Base-by-base conservation (phyloP, 2,113 vertebrate species). In the Takifugu bimaculatus region DNA sequence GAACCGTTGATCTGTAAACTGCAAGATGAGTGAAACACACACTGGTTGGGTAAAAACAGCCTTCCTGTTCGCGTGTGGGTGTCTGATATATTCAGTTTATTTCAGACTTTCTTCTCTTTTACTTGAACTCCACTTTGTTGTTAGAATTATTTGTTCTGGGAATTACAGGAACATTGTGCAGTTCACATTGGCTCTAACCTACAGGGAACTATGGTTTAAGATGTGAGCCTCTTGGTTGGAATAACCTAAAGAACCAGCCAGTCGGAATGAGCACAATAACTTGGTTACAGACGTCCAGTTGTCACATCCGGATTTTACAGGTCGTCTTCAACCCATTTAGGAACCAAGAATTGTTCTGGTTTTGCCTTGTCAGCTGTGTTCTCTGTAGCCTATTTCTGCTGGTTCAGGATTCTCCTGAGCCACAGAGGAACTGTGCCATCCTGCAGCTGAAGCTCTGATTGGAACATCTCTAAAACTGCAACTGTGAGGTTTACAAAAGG, bases 341-440 rank as follows among this genome's bases (percentile, higher is more conserved):
- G 83, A 85, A 85, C 70, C 56, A 32, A 55, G 26, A 15, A 6
- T 2, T 35, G 49, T 13, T 14, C 13, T 55, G 56, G 60, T 85
- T 80, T 78, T 68, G 63, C 56, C 72, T 42, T 0, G 73, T 83
- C 83, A 85, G 80, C 83, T 77, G 64, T 60, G 55, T 55, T 44
- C 50, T 63, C 54, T 62, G 50, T 42, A 48, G 44, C 27, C 4
- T 66, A 13, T 32, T 65, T 27, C 26, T 3, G 54, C 62, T 52
- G 56, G 4, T 54, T 70, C 45, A 48, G 50, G 35, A 53, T 32
- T 57, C 55, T 74, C 26, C 52, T 52, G 58, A 66, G 49, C 61
- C 9, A 6, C 47, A 75, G 82, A 75, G 82, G 82, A 84, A 84
- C 71, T 12, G 52, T 72, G 39, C 56, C 56, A 7, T 4, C 14